These are phyloP conservation scores for Lottia gigantea DNA, from an alignment of 2,888 invertebrate genomes.

Conservation along the genomic window DNA sequence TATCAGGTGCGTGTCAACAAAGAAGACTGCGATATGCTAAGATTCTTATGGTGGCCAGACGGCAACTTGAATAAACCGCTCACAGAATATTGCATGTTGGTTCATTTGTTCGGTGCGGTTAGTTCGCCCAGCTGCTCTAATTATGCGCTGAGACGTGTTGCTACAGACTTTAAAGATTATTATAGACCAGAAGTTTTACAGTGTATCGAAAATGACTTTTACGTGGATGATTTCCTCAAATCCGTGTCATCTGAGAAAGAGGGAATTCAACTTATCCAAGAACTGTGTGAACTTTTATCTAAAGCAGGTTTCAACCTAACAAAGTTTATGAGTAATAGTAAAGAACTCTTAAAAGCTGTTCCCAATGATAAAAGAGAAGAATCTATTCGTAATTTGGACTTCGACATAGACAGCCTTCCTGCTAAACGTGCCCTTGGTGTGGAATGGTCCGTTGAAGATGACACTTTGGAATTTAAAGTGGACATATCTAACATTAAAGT, in stretches of 20 bases:
- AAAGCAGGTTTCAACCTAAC: neutral
- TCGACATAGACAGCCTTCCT: slow-evolving; percentile 15
- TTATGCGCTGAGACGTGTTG: slow-evolving; percentile 17
- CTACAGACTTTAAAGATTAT: neutral
- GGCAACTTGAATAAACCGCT: neutral
- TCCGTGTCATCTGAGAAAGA: slow-evolving; percentile 10
- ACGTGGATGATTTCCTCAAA: slow-evolving; percentile 26
- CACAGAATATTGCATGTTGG: slow-evolving; percentile 18
- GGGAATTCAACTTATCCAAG: neutral
- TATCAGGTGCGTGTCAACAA: slow-evolving; percentile 25
- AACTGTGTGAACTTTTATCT: neutral
- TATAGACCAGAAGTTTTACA: neutral
- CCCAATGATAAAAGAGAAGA: slow-evolving; percentile 26
- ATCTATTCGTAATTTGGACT: slow-evolving; percentile 11
- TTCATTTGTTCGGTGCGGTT: slow-evolving; percentile 19
- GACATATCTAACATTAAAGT: slow-evolving; percentile 7
- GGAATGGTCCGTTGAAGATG: slow-evolving; percentile 23
- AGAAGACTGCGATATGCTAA: slow-evolving; percentile 23
- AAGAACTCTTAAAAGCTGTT: slow-evolving; percentile 13
- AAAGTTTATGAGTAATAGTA: neutral
- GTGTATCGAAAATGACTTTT: slow-evolving; percentile 22
- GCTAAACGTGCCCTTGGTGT: slow-evolving; percentile 29
- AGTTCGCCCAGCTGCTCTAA: slow-evolving; percentile 20
- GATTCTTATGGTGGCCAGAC: slow-evolving; percentile 26
- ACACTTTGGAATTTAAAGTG: slow-evolving; percentile 23